Evolutionary conservation across 2,888 invertebrate species (phyloP), one percentile per base, ranked within the genome.

Genomic region (Eilema sororculum): DNA sequence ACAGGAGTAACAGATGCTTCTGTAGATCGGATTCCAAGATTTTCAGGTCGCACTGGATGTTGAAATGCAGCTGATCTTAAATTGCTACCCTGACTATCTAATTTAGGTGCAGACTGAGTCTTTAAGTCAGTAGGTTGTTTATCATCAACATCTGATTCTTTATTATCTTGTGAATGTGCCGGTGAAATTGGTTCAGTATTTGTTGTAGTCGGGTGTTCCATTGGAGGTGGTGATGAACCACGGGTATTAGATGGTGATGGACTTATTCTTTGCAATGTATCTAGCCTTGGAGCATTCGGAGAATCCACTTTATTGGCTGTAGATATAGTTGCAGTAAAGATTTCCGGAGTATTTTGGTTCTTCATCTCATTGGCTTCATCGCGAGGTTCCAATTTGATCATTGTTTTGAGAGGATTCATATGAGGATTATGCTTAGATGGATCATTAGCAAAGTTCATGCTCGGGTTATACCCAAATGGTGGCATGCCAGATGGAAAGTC

Each of bases 351-450:
- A 78, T 94, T 95, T 82, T 93, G 93, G 85, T 86, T 93, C 80
- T 95, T 95, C 85, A 95, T 87, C 80, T 95, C 95, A 84, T 74
- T 88, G 57, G 91, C 75, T 84, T 95, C 95, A 91, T 95, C 95
- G 84, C 95, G 89, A 16, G 95, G 95, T 82, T 95, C 95, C 73
- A 95, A 86, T 81, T 95, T 95, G 68, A 95, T 95, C 20, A 95
- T 94, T 69, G 95, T 95, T 82, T 95, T 95, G 58, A 95, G 83
- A 68, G 95, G 95, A 87, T 95, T 95, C 52, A 95, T 87, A 68
- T 91, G 90, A 69, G 90, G 89, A 82, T 90, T 93, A 76, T 93
- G 94, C 84, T 95, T 95, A 73, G 87, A 93, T 71, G 91, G 88
- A 78, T 95, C 95, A 90, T 82, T 90, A 8, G 86, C 79, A 87